Base-by-base conservation (phyloP, 2,888 invertebrate genomes). In the Clitarchus hookeri region DNA sequence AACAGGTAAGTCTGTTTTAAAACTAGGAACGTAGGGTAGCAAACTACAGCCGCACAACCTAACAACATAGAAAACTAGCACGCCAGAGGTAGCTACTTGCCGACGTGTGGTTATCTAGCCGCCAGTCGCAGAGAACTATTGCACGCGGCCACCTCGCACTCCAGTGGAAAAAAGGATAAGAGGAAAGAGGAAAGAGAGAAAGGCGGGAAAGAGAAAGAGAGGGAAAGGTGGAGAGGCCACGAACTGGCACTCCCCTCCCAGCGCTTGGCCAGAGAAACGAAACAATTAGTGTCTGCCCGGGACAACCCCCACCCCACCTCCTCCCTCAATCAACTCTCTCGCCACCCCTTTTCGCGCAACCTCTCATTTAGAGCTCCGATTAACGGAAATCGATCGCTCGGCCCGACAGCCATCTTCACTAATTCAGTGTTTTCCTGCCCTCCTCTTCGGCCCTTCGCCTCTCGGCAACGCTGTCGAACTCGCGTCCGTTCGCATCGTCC, bases 361-460 rank as follows among this genome's bases (percentile, higher is more conserved):
- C 65, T n/a, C 65, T 65, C 65, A 65, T 65, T 65, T 65, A 65
- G 65, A 65, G 65, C 65, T 65, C 65, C 65, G 65, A 65, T 65
- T 65, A 65, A 65, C 65, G 65, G 65, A 65, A 65, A 65, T 65
- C 65, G 65, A 65, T 65, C n/a, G 65, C 65, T n/a, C 65, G 65
- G 65, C 23, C 65, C 8, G 19, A 65, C 65, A 65, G 65, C 65
- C 65, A 23, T 65, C 65, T 65, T 65, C 23, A 65, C 65, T 65
- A 65, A 65, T 65, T 65, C 65, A 65, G 65, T 65, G 65, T 65
- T 65, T 65, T 65, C 65, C 65, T 65, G 65, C 65, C 19, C 8
- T 6, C 65, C 65, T 19, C 65, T 65, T n/a, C 65, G 1, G 8
- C n/a, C n/a, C n/a, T 65, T 23, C 65, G 13, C 65, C 8, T 23